Evolutionary conservation across 2,113 vertebrate species (phyloP).

Genomic region (Brachypodius melanocephalos): DNA sequence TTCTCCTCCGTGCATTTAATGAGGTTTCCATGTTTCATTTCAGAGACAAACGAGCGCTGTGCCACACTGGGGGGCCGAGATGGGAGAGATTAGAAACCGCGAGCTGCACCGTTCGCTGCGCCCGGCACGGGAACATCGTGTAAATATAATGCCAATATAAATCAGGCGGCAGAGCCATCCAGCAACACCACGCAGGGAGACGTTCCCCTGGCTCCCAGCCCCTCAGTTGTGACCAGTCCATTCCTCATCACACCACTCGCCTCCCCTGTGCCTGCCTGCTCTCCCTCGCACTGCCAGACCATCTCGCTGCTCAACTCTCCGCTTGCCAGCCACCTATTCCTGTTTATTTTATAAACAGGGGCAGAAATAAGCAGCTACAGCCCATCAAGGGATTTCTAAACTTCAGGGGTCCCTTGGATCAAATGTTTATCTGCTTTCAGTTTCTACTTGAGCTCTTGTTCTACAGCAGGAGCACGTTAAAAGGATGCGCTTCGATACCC

Average conservation of each 20-base stretch:
- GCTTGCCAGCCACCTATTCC: neutral
- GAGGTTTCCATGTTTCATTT: conserved; percentile 69
- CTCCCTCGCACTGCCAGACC: neutral
- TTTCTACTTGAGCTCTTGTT: conserved; percentile 54
- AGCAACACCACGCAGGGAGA: neutral
- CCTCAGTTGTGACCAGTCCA: neutral
- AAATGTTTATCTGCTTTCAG: conserved; percentile 54
- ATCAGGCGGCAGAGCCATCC: neutral
- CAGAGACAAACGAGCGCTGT: conserved; percentile 59
- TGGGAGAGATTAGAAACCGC: neutral
- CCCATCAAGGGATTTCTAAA: conserved; percentile 34
- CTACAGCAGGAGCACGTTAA: conserved; percentile 51
- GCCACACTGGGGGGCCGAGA: conserved; percentile 27
- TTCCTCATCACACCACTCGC: neutral
- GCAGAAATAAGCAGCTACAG: neutral
- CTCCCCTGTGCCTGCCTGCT: neutral
- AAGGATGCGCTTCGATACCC: conserved; percentile 64
- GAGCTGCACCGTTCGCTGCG: conserved; percentile 3
- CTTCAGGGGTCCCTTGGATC: conserved; percentile 47
- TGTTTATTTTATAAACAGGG: neutral
- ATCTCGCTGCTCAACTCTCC: neutral
- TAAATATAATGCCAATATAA: conserved; percentile 1
- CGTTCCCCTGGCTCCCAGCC: neutral
- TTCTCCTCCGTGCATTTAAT: conserved; percentile 48
- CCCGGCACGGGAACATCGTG: neutral